Percentiles rank a stretch among this genome's conserved stretches.
These are phyloP conservation scores for Chloroclystis v-ata DNA, from an alignment of 2,888 invertebrate species.

Conservation along the genomic window DNA sequence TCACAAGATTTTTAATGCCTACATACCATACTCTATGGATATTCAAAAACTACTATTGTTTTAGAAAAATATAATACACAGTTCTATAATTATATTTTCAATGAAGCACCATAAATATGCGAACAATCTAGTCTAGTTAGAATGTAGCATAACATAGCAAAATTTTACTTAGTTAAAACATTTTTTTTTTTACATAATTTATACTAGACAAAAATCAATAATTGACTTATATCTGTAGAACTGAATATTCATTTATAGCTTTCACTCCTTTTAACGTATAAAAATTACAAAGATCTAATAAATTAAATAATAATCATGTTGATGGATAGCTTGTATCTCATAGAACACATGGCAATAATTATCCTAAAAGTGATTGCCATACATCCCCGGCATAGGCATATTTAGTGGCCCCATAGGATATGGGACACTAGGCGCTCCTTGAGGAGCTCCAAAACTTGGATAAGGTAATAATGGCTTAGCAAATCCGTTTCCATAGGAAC, in stretches of 20 bases:
- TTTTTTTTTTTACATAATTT: neutral
- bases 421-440: slow-evolving; percentile 80
- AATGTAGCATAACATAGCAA: slow-evolving; percentile 2
- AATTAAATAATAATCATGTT: slow-evolving; percentile 1
- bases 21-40: too few species aligned
- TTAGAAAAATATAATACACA: slow-evolving; percentile 4
- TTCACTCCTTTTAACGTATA: slow-evolving; percentile 1
- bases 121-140: slow-evolving; percentile 40
- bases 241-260: neutral
- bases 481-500: slow-evolving; percentile 59
- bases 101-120: slow-evolving; percentile 60
- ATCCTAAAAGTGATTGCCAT: slow-evolving; percentile 61
- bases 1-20: too few species aligned
- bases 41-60: neutral
- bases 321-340: slow-evolving; percentile 14
- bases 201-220: too few species aligned
- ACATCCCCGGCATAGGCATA: slow-evolving; percentile 87
- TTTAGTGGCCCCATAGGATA: slow-evolving; percentile 85
- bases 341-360: slow-evolving; percentile 27
- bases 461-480: slow-evolving; percentile 66
- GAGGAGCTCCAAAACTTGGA: slow-evolving; percentile 60
- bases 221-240: too few species aligned
- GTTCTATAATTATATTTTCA: slow-evolving; percentile 38
- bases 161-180: neutral
- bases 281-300: slow-evolving; percentile 3